Percentiles rank a stretch among this genome's conserved stretches.
phyloP scores from a whole-genome alignment of 2,797 vertebrate species.

The Scarus forsteni region DNA sequence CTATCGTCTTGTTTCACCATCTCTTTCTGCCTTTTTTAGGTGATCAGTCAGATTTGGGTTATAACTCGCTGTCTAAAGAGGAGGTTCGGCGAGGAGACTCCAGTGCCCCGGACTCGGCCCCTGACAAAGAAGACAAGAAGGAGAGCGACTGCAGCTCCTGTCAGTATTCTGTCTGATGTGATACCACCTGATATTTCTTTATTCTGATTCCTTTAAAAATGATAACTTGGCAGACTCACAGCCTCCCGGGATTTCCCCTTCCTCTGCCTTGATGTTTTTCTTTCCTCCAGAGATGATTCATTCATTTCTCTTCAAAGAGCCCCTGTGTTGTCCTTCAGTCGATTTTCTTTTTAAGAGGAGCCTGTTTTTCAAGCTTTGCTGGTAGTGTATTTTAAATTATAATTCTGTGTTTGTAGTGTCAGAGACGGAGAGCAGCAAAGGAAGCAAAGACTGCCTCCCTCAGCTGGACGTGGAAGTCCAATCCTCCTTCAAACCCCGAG shows the following conservation, averaged over 20 bases:
- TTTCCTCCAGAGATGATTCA: slow-evolving; percentile 44
- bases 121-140: slow-evolving; percentile 89
- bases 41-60: slow-evolving; percentile 92
- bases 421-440: slow-evolving; percentile 80
- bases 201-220: slow-evolving; percentile 6
- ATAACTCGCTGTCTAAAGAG: slow-evolving; percentile 92
- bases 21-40: slow-evolving; percentile 74
- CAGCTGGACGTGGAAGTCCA: slow-evolving; percentile 70
- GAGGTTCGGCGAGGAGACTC: slow-evolving; percentile 88
- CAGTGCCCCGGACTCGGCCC: slow-evolving; percentile 75
- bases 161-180: slow-evolving; percentile 60
- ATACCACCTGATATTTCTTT: slow-evolving; percentile 30
- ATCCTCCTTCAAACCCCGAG: slow-evolving; percentile 64
- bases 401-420: slow-evolving; percentile 72
- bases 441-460: slow-evolving; percentile 81
- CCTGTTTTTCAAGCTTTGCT: slow-evolving; percentile 16
- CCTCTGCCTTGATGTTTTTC: slow-evolving; percentile 38
- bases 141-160: slow-evolving; percentile 91
- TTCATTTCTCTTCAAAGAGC: slow-evolving; percentile 47
- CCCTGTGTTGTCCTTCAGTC: slow-evolving; percentile 6
- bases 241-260: slow-evolving; percentile 38
- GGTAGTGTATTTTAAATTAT: slow-evolving; percentile 17
- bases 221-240: slow-evolving; percentile 10
- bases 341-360: slow-evolving; percentile 6
- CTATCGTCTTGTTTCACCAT: not conserved